Conservation (phyloP, 2,113 vertebrate species). For the Gopherus flavomarginatus region DNA sequence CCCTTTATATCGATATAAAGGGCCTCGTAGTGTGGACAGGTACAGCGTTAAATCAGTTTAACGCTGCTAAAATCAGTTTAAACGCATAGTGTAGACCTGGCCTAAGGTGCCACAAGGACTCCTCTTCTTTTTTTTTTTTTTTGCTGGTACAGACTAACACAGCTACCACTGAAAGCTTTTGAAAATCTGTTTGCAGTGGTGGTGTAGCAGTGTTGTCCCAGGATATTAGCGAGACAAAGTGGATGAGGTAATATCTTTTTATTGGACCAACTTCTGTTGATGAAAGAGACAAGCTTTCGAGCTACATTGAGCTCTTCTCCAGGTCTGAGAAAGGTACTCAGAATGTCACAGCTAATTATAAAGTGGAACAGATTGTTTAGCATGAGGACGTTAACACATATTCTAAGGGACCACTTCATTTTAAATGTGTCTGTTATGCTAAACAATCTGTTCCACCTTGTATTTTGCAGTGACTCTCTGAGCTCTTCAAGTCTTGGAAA, state of each 20-base stretch:
- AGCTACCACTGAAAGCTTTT: background rate
- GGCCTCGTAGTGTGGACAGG: too few species aligned
- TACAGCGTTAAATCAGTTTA: too few species aligned
- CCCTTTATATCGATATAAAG: too few species aligned
- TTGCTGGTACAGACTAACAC: too few species aligned
- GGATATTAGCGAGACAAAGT: background rate
- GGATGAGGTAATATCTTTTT: background rate
- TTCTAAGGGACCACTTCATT: background rate
- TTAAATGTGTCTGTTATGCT: background rate
- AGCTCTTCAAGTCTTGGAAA: background rate
- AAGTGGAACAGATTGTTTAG: background rate
- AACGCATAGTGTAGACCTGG: too few species aligned
- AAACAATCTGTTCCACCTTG: background rate
- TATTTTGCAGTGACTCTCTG: background rate
- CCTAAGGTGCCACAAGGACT: too few species aligned
- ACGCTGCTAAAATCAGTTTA: too few species aligned
- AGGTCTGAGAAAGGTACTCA: too few species aligned
- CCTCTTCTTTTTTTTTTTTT: too few species aligned
- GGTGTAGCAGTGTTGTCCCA: background rate
- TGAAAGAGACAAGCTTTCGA: background rate
- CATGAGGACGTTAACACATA: background rate
- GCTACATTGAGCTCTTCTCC: background rate
- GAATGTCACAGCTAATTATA: background rate
- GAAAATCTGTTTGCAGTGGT: background rate
- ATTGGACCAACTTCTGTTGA: background rate